phyloP scores from a whole-genome alignment of 2,113 vertebrate species.

The Sebastes fasciatus region DNA sequence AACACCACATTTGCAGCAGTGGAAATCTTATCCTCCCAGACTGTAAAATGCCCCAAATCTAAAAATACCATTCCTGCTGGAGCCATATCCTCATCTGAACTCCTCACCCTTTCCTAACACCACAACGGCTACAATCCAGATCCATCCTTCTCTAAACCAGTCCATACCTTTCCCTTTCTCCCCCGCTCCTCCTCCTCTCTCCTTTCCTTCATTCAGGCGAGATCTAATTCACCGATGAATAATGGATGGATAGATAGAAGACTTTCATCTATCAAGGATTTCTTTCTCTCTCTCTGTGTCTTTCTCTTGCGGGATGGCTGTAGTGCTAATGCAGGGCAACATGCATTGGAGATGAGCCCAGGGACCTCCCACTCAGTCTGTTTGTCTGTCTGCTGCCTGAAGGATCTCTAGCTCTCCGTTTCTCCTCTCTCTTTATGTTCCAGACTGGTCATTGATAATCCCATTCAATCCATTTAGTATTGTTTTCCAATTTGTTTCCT shows the following conservation, averaged over 20 bases:
- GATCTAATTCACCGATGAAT: constrained; percentile 86
- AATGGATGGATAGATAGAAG: constrained; percentile 78
- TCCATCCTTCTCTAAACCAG: constrained; percentile 15
- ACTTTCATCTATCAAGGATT: constrained; percentile 79
- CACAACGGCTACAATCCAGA: constrained; percentile 42
- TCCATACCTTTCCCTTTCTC: constrained; percentile 43
- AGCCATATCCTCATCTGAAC: constrained; percentile 56
- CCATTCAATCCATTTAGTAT: constrained; percentile 6
- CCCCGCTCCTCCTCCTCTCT: constrained; percentile 25
- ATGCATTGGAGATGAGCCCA: constrained; percentile 85
- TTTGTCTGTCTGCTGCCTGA: constrained; percentile 83
- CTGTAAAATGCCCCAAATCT: constrained; percentile 39
- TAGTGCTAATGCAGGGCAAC: constrained; percentile 81
- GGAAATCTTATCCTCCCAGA: constrained; percentile 25
- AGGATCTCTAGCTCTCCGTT: constrained; percentile 45
- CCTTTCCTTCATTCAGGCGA: constrained; percentile 72
- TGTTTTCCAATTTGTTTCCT: neutral
- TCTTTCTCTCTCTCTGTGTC: constrained; percentile 59
- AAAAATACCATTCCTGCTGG: constrained; percentile 44
- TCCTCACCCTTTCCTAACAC: constrained; percentile 38
- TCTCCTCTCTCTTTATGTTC: constrained; percentile 27
- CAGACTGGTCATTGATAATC: constrained; percentile 22
- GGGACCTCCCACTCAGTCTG: constrained; percentile 87
- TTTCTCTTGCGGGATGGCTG: constrained; percentile 68
- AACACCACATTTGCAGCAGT: constrained; percentile 17